Conservation (phyloP, 2,113 vertebrate species). For the Eretmochelys imbricata region DNA sequence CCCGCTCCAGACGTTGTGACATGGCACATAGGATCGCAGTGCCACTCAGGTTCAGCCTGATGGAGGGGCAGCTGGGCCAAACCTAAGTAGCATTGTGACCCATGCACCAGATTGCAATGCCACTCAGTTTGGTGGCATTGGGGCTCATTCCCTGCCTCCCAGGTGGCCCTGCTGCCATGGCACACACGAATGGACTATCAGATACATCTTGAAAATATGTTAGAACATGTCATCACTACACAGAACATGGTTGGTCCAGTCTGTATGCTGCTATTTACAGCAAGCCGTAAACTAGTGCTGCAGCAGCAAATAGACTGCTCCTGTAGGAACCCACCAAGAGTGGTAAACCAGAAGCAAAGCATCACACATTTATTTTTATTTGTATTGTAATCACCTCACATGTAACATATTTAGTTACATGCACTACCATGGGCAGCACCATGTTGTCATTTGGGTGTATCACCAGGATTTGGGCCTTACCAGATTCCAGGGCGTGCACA, state of each 20-base stretch:
- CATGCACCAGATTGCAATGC: no score
- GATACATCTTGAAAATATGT: no score
- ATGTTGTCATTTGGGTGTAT: neutral
- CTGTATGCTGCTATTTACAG: no score
- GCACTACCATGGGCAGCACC: neutral
- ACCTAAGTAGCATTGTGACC: neutral
- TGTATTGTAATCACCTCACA: neutral
- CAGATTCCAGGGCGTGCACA: conserved; percentile 9
- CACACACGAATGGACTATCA: neutral
- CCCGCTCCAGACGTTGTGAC: no score
- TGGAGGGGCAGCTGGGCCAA: neutral
- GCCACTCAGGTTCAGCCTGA: neutral
- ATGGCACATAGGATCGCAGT: neutral
- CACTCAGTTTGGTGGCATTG: neutral
- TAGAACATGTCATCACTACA: neutral
- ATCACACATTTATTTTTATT: neutral
- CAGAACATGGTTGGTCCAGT: no score
- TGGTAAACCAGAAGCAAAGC: no score
- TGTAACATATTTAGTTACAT: neutral
- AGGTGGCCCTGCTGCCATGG: neutral
- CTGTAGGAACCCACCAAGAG: no score
- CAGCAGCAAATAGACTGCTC: no score
- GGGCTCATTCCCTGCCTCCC: no score
- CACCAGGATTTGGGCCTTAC: neutral
- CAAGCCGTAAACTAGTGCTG: no score